Evolutionary conservation across 2,888 invertebrate genomes (phyloP), one percentile per base, ranked within the genome.

Genomic region (Oasisia sp.): DNA sequence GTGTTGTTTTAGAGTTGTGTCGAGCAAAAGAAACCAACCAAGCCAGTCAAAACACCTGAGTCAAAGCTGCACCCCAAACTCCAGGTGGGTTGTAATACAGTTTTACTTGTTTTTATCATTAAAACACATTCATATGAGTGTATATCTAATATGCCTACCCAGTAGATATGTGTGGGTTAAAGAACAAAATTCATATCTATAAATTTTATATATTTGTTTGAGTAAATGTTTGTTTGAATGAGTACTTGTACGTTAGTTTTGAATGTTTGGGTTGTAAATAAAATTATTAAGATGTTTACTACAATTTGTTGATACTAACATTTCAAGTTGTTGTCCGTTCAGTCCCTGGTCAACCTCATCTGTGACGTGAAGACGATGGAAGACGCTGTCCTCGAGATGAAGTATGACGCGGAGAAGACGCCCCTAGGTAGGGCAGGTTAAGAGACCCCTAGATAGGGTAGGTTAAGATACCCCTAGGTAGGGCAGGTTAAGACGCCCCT

Each of bases 301-400:
- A 19, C 19, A 74, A 19, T 74, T 19, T 74, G 5, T 19, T 7
- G 7, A 74, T 27, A 74, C 74, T 19, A 19, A n/a, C n/a, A 74
- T 74, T 74, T 19, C 74, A 74, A 27, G 0, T 3, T 74, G 74
- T 74, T 74, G 27, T 74, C 74, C 32, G 32, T 90, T 19, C 58
- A 97, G 96, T 94, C 94, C 58, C 94, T 97, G 92, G 94, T 97
- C 56, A 95, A 96, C 38, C 94, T 97, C 92, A 97, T 97, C 92
- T 97, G 96, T 95, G 96, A 97, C 94, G 94, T 97, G 2, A 95
- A 96, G 92, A 95, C 95, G 0, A 97, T 97, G 97, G 97, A 97
- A 93, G 96, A 96, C 50, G 95, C 96, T 11, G 96, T 97, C 32
- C 94, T 95, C 91, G 97, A 97, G 93, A 97, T 97, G 96, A 96